Base-by-base conservation (phyloP, 2,113 vertebrate genomes). In the Eupsittula cactorum region DNA sequence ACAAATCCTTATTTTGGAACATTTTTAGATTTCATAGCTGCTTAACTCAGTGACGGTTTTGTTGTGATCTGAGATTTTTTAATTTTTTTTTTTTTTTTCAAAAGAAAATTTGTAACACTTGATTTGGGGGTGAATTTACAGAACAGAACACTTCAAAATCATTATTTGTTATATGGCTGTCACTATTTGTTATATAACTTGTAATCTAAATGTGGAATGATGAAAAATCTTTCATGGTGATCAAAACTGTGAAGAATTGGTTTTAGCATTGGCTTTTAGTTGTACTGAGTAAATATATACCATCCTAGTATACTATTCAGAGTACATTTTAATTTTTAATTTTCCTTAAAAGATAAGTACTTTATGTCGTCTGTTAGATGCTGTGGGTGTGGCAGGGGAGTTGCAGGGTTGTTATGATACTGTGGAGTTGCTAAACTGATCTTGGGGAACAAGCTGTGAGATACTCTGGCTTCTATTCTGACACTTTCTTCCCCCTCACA, bases 391-490 rank as follows among this genome's bases (percentile, higher is more conserved):
- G 93, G 75, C 57, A 42, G 57, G 63, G 63, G 74, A 93, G 95
- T 95, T 69, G 84, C 52, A 52, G 73, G 67, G 73, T 59, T 76
- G 74, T 91, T 88, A 39, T 3, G 5, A 18, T 69, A 55, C 71
- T 15, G 23, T 82, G 60, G 85, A 96, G 71, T 91, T 94, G 79
- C 84, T 96, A 63, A 87, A 94, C 73, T 89, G 60, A 6, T 94
- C 6, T 64, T 80, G 29, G 62, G 95, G 59, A 97, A 95, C 41
- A 91, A 92, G 92, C 97, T 94, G 77, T 81, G 91, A 96, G 92
- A 92, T 92, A 60, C 65, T 93, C 95, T 98, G 98, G 98, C 98
- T 98, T 98, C 88, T 98, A 98, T 98, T 98, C 98, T 98, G 98
- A 98, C 97, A 98, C 97, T 97, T 96, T 95, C 95, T 97, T 96